These are phyloP conservation scores for Monodelphis domestica DNA, from an alignment of 2,797 vertebrate genomes.

Conservation along the genomic window DNA sequence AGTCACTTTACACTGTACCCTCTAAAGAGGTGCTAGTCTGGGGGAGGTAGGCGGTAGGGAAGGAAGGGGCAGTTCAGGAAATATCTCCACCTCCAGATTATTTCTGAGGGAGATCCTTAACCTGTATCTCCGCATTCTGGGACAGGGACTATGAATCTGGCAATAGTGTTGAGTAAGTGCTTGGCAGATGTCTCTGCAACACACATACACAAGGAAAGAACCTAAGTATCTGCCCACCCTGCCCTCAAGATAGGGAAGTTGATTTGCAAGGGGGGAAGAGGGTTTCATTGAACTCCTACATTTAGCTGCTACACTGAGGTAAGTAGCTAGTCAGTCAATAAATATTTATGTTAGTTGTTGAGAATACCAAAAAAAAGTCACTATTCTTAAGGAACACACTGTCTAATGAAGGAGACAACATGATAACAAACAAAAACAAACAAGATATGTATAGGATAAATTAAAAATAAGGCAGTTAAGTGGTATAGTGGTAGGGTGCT, in stretches of 20 bases:
- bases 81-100: conserved; percentile 40
- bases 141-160: conserved; percentile 47
- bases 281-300: conserved; percentile 12
- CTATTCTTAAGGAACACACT: background rate
- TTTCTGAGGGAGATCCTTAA: conserved; percentile 56
- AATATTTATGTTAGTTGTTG: background rate
- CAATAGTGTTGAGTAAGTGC: conserved; percentile 26
- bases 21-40: conserved; percentile 38
- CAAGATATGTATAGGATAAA: background rate
- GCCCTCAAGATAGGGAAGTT: conserved; percentile 28
- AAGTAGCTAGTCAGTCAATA: background rate
- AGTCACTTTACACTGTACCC: background rate
- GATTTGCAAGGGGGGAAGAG: conserved; percentile 23
- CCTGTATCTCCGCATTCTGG: conserved; percentile 53
- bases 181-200: conserved; percentile 54
- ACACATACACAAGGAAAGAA: background rate
- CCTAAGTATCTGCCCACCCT: conserved; percentile 19
- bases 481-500: too few relatives aligned
- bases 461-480: too few relatives aligned
- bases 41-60: background rate
- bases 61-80: background rate
- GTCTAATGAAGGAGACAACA: background rate
- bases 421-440: background rate
- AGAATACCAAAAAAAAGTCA: background rate
- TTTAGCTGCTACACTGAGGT: background rate